phyloP scores from a whole-genome alignment of 2,797 vertebrate species.

The Podarcis siculus region DNA sequence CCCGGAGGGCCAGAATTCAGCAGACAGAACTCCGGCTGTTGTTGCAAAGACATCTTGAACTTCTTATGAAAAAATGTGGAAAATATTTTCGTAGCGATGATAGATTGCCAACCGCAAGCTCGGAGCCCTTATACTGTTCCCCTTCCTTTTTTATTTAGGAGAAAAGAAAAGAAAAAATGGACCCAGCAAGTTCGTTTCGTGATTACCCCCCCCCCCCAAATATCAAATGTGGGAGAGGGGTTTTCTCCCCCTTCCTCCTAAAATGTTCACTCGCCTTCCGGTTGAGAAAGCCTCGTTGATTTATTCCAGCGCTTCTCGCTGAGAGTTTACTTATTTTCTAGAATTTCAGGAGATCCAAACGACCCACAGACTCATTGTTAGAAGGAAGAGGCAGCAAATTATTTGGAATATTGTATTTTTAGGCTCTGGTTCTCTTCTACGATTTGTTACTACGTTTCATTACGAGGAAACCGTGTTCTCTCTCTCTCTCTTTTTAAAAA shows the following conservation, averaged over 20 bases:
- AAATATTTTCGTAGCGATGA: constrained; percentile 78
- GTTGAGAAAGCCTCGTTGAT: neutral
- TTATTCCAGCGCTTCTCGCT: neutral
- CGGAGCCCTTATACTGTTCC: neutral
- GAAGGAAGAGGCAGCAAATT: neutral
- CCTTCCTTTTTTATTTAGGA: neutral
- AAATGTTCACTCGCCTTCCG: neutral
- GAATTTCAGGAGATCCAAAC: neutral
- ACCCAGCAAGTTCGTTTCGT: neutral
- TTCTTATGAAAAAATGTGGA: constrained; percentile 79
- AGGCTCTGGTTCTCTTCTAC: neutral
- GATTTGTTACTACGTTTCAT: neutral
- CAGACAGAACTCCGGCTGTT: constrained; percentile 42
- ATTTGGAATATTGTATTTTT: neutral
- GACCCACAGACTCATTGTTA: neutral
- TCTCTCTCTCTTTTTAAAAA: neutral
- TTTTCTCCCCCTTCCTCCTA: neutral
- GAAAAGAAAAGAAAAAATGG: neutral
- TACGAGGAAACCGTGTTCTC: neutral
- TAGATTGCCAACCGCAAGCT: constrained; percentile 64
- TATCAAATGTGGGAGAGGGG: neutral
- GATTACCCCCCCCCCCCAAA: neutral
- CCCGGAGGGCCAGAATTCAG: neutral
- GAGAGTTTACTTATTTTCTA: neutral
- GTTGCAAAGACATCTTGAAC: constrained; percentile 76